Evolutionary conservation across 2,888 invertebrate species (phyloP), one percentile per base, ranked within the genome.

Genomic region (Synergus japonicus): DNA sequence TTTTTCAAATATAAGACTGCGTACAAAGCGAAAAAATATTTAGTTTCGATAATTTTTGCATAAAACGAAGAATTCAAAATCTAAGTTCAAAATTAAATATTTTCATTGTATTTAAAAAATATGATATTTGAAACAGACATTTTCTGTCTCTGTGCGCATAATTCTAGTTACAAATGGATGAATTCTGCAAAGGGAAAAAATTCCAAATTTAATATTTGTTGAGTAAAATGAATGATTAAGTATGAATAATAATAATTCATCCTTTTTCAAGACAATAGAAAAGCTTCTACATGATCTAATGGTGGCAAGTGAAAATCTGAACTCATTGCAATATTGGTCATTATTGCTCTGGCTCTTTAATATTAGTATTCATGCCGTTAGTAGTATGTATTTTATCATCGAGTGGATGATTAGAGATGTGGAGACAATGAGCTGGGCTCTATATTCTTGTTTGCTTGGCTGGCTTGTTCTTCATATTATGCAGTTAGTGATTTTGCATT

Each of bases 311-410:
- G 91, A 91, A 76, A 78, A 78, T 9, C 81, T 91, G 4, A 87
- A 81, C 18, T 85, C 88, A 13, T 44, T 89, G 7, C 88, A 88
- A 64, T 86, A 87, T 4, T 90, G 87, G 87, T 85, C 89, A 0
- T 78, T 92, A 0, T 79, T 92, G 37, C 69, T 91, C 2, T 91
- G 90, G 89, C 83, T 92, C 15, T 80, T 80, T 1, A 91, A 89
- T 84, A 83, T 92, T 37, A 83, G 87, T 65, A 18, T 88, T 7
- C 91, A 92, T 79, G 81, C 83, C 63, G 87, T 91, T 9, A 83
- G 85, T 80, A 87, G 89, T 83, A 76, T 88, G n/a, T 92, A 89
- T 78, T 89, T 88, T 78, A 78, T 91, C 15, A 84, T 86, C 49
- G 78, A 85, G 22, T 88, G 85, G 83, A 69, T 76, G 18, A 67